phyloP scores from a whole-genome alignment of 2,888 invertebrate genomes.

The Aphrophora alni region DNA sequence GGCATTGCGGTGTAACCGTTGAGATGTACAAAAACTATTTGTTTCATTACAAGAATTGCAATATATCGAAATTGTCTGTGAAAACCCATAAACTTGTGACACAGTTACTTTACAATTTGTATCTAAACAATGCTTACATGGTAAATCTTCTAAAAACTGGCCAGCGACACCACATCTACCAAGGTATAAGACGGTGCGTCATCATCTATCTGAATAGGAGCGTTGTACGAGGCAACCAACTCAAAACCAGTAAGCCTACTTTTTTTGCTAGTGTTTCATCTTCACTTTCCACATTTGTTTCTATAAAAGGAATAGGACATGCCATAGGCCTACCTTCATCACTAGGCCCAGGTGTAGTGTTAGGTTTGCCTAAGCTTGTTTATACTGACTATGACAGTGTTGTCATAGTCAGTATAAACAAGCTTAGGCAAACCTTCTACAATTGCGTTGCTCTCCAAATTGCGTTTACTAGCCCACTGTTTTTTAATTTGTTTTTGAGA shows the following conservation, averaged over 20 bases:
- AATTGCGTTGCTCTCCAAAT: too few species aligned
- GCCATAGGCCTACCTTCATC: too few species aligned
- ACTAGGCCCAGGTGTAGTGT: too few species aligned
- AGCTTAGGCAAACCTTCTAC: too few species aligned
- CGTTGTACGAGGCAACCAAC: conserved; percentile 13
- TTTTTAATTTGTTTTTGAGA: too few species aligned
- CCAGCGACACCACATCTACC: neutral
- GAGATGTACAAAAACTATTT: conserved; percentile 10
- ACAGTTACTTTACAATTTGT: conserved; percentile 8
- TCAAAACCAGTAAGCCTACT: conserved; percentile 14
- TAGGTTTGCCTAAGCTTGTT: too few species aligned
- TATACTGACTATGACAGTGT: too few species aligned
- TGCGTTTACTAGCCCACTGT: too few species aligned
- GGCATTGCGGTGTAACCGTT: neutral
- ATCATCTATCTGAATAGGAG: neutral
- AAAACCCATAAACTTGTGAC: neutral
- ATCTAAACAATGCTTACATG: conserved; percentile 22
- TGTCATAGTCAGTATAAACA: too few species aligned
- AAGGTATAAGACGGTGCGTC: conserved; percentile 12
- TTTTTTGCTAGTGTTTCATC: neutral
- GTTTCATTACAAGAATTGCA: neutral
- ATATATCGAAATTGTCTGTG: neutral
- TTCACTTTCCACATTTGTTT: conserved; percentile 7
- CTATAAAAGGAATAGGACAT: neutral
- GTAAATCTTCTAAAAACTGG: conserved; percentile 18